Evolutionary conservation across 53 echinoderm and acorn worm genomes (phyloP), one percentile per base, ranked within the genome.

Genomic region (Glandiceps talaboti): DNA sequence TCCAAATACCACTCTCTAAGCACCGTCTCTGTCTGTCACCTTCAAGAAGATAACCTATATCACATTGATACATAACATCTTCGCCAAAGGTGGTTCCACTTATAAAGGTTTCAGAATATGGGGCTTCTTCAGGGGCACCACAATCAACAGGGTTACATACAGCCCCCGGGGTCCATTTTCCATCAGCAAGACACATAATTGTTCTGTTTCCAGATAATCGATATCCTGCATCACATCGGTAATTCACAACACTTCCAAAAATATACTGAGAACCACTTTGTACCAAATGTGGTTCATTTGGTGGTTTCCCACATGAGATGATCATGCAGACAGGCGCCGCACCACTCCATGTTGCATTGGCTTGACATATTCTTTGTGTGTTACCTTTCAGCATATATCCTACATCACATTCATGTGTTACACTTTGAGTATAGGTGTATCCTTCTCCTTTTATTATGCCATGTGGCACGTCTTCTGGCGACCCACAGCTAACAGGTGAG

Each of bases 1-100:
- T 96, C 97, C 97, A 96, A 25, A 73, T 33, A 30, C 91, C 91
- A 28, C 75, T 82, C 0, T 81, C 75, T 29, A 83, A 81, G 45
- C 97, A 96, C 0, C 30, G 77, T 72, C 83, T 86, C 6, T 26
- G 33, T 27, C 91, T 30, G 14, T 78, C 77, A 31, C 92, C 90
- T 30, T 84, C 79, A 28, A 94, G 79, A n/a, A 78, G 77, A 83
- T 91, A 91, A 1, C 99, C 99, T 33, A 73, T 86, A 33, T 77
- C 28, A 80, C 99, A 94, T n/a, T 80, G 76, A 76, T 90, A 94
- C 26, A 84, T 75, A 26, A 94, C 81, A 10, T 76, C 32, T 30
- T 91, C 86, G 20, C 88, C 83, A 45, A 45, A 45, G 6, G 64
- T 45, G 6, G 64, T 45, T 12, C 20, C 20, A 20, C 64, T 20